phyloP scores from a whole-genome alignment of 2,888 invertebrate species.

The Glomeris marginata region DNA sequence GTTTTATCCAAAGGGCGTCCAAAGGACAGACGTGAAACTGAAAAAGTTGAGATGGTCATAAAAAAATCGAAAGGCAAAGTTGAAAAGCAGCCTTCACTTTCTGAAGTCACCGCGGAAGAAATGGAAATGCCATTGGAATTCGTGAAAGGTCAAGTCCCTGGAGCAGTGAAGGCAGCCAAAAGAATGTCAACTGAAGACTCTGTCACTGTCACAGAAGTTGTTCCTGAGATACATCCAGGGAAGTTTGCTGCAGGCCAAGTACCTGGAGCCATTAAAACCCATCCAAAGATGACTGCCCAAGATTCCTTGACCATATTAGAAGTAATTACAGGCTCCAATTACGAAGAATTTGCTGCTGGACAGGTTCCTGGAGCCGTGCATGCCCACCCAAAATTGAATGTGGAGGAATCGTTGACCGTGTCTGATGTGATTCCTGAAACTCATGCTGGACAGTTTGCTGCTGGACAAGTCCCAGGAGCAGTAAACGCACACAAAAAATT shows the following conservation, averaged over 20 bases:
- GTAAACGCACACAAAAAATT: conserved; percentile 7
- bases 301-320: conserved; percentile 15
- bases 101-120: conserved; percentile 12
- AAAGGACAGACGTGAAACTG: conserved; percentile 9
- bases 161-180: conserved; percentile 13
- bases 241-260: conserved; percentile 6
- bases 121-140: not conserved
- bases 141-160: conserved; percentile 6
- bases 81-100: conserved; percentile 6
- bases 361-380: conserved; percentile 7
- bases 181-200: conserved; percentile 19
- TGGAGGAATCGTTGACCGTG: conserved; percentile 15
- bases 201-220: conserved; percentile 19
- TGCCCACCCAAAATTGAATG: not conserved
- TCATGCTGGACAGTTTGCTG: conserved; percentile 12
- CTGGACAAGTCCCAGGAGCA: conserved; percentile 9
- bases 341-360: conserved; percentile 1
- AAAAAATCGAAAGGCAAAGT: conserved; percentile 1
- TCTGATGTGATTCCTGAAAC: conserved; percentile 16
- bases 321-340: conserved; percentile 5
- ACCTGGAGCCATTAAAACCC: conserved; percentile 1
- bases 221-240: conserved; percentile 13
- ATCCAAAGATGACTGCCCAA: conserved; percentile 13
- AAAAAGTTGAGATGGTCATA: not conserved
- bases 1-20: conserved; percentile 3